phyloP scores from a whole-genome alignment of 2,113 vertebrate species.

The Thomomys bottae region DNA sequence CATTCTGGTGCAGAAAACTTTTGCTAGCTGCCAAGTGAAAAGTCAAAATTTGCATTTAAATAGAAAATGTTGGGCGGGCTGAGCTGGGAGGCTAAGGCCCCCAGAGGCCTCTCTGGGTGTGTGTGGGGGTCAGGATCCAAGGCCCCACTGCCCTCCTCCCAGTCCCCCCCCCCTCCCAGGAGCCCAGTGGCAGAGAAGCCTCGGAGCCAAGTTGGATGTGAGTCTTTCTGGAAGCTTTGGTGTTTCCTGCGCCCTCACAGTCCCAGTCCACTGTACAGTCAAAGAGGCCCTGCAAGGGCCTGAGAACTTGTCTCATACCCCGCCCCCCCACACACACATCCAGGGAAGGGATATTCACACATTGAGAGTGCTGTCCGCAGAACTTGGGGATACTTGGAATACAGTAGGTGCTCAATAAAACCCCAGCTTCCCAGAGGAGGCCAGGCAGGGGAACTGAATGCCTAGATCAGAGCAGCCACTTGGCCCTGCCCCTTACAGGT shows the following conservation, averaged over 20 bases:
- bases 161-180: background rate
- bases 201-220: background rate
- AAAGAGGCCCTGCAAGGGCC: too few relatives aligned
- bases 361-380: too few relatives aligned
- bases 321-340: background rate
- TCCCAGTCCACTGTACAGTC: too few relatives aligned
- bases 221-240: background rate
- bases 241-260: background rate
- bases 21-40: slow-evolving; percentile 84
- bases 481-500: too few relatives aligned
- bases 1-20: slow-evolving; percentile 83
- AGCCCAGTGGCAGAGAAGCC: background rate
- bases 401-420: too few relatives aligned
- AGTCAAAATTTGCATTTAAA: slow-evolving; percentile 92
- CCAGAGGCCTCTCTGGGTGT: slow-evolving; percentile 42
- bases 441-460: too few relatives aligned
- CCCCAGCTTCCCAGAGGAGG: too few relatives aligned
- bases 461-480: too few relatives aligned
- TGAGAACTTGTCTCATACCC: background rate
- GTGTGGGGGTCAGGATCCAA: too few relatives aligned
- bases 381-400: too few relatives aligned
- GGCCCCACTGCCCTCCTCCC: too few relatives aligned
- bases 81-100: slow-evolving; percentile 29
- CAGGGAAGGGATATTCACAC: background rate
- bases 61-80: slow-evolving; percentile 78